Evolutionary conservation across 30 jellyfish, hydroid and myxozoan species (phyloP).

Genomic region (Euphysa ruthae): DNA sequence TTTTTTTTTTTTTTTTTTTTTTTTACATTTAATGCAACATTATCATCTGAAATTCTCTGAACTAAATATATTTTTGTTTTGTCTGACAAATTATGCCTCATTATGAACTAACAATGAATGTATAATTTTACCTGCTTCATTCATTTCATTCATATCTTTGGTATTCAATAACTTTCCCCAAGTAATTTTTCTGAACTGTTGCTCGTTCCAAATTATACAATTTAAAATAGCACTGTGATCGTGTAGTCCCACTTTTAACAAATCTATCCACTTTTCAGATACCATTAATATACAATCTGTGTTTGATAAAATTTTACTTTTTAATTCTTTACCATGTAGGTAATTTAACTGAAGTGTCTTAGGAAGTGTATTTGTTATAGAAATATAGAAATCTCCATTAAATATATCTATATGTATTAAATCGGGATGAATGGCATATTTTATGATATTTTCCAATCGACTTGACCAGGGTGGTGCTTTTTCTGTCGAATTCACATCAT

Average conservation of each 20-base stretch:
- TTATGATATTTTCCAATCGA: conserved; percentile 54
- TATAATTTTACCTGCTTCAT: no score
- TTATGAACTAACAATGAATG: no score
- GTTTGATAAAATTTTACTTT: conserved; percentile 37
- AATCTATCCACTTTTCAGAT: conserved; percentile 86
- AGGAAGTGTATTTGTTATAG: conserved; percentile 52
- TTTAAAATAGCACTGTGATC: conserved; percentile 49
- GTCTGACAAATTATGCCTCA: no score
- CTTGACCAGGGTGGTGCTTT: conserved; percentile 40
- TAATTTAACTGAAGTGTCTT: conserved; percentile 55
- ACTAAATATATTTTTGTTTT: no score
- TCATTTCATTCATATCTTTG: no score
- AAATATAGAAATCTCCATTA: conserved; percentile 83
- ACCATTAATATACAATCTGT: conserved; percentile 68
- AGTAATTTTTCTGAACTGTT: conserved; percentile 44
- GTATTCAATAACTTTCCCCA: conserved; percentile 68
- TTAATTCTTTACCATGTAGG: conserved; percentile 45
- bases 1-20: no score
- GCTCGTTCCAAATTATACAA: conserved; percentile 50
- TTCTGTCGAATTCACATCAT: conserved; percentile 10
- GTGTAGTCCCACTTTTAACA: conserved; percentile 45
- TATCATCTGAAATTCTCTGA: no score
- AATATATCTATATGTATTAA: conserved; percentile 27
- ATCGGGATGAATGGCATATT: conserved; percentile 68
- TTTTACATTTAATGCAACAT: no score